Evolutionary conservation across 2,888 invertebrate genomes (phyloP).

Genomic region (Biston betularia): DNA sequence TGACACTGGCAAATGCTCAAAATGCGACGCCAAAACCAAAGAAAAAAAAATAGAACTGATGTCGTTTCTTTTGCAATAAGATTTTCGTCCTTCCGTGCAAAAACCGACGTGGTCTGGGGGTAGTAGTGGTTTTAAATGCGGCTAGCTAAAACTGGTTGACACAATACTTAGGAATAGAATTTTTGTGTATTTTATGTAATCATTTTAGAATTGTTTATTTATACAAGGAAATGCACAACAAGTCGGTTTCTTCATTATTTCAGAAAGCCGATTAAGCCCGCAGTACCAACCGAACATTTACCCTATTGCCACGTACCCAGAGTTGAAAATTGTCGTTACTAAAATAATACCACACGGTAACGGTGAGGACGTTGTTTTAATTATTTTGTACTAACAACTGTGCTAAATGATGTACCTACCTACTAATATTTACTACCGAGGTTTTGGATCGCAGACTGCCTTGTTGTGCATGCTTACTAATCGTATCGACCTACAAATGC

Average conservation of each 20-base stretch:
- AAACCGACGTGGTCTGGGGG: too few species aligned
- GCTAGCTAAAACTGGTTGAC: too few species aligned
- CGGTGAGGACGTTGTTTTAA: constrained; percentile 63
- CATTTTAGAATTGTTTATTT: too few species aligned
- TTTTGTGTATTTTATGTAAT: too few species aligned
- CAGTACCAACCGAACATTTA: constrained; percentile 59
- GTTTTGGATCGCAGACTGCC: constrained; percentile 11
- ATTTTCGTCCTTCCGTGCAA: too few species aligned
- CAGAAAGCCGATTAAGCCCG: constrained; percentile 68
- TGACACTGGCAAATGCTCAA: too few species aligned
- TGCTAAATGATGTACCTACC: neutral
- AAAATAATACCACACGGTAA: constrained; percentile 75
- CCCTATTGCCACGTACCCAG: constrained; percentile 66
- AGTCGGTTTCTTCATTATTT: constrained; percentile 58
- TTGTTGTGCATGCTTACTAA: constrained; percentile 37
- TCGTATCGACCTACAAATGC: neutral
- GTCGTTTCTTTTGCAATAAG: too few species aligned
- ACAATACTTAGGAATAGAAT: too few species aligned
- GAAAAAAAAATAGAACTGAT: too few species aligned
- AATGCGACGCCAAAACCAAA: too few species aligned
- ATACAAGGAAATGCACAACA: constrained; percentile 39
- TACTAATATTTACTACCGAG: constrained; percentile 24
- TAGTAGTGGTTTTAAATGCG: too few species aligned
- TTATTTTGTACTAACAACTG: constrained; percentile 28
- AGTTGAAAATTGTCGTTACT: constrained; percentile 80